A percentile compares a stretch with the other conserved stretches of the same genome.
These are phyloP conservation scores for Abrostola tripartita DNA, from an alignment of 2,888 invertebrate genomes.

Conservation along the genomic window DNA sequence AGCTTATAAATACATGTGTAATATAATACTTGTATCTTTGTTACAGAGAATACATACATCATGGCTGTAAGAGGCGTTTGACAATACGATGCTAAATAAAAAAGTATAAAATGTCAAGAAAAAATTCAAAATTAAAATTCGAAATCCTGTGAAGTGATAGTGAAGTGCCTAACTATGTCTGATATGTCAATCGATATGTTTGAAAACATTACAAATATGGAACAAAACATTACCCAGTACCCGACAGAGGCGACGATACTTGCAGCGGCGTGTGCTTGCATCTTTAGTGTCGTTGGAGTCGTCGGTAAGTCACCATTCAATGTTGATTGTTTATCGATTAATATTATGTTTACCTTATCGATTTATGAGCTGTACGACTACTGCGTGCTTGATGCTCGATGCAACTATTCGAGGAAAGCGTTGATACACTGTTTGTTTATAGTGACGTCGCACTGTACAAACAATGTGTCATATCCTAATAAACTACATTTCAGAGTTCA, in stretches of 20 bases:
- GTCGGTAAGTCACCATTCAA: constrained; percentile 89
- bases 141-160: constrained; percentile 62
- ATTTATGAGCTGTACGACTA: constrained; percentile 44
- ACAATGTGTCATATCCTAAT: constrained; percentile 66
- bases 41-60: constrained; percentile 60
- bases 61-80: constrained; percentile 39
- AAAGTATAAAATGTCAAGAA: constrained; percentile 66
- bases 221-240: constrained; percentile 83
- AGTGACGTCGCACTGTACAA: constrained; percentile 58
- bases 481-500: constrained; percentile 60
- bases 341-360: constrained; percentile 66
- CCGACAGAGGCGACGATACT: constrained; percentile 92
- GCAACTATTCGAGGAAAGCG: constrained; percentile 68
- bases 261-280: constrained; percentile 93
- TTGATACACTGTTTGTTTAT: constrained; percentile 69
- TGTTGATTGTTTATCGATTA: constrained; percentile 56
- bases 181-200: constrained; percentile 56
- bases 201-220: constrained; percentile 68
- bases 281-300: constrained; percentile 93
- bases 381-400: constrained; percentile 36
- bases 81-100: constrained; percentile 45
- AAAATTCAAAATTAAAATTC: constrained; percentile 61
- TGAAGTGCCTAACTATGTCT: constrained; percentile 63
- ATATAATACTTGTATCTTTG: constrained; percentile 59
- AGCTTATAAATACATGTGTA: constrained; percentile 41